These are phyloP conservation scores for Bos indicus DNA, from an alignment of 2,113 vertebrate species.

Conservation along the genomic window DNA sequence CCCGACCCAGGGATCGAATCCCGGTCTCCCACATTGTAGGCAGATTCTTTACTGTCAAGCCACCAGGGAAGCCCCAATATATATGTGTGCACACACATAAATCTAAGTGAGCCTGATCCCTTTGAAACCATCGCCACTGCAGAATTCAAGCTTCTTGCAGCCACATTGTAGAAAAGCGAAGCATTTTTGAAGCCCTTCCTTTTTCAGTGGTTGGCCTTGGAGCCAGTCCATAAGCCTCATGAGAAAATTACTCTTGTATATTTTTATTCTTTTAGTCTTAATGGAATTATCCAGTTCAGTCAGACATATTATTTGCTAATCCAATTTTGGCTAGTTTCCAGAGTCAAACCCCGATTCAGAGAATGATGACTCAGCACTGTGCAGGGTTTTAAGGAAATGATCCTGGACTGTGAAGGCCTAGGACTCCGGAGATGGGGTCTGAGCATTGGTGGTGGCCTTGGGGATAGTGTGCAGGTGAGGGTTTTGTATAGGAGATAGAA, in stretches of 20 bases:
- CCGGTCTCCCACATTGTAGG: not conserved
- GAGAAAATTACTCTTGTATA: not conserved
- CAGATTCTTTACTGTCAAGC: not conserved
- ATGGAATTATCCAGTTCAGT: not conserved
- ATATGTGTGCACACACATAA: not conserved
- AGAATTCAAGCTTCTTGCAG: not conserved
- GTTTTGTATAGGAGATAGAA: not conserved
- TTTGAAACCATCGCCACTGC: not conserved
- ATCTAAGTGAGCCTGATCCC: not conserved
- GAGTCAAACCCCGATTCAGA: not conserved
- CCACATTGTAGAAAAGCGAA: not conserved
- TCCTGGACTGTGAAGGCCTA: not conserved
- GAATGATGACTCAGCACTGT: not conserved
- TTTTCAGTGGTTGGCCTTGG: not conserved
- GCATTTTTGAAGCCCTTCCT: not conserved
- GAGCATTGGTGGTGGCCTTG: too few relatives aligned
- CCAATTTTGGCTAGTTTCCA: conserved; percentile 17
- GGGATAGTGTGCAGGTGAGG: not conserved
- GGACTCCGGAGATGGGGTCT: not conserved
- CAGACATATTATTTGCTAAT: not conserved
- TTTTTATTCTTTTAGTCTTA: not conserved
- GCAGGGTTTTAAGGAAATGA: not conserved
- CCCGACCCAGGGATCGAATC: not conserved
- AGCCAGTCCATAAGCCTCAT: not conserved
- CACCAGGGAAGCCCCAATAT: not conserved